A percentile compares a stretch with the other conserved stretches of the same genome.
Evolutionary conservation across 2,113 vertebrate genomes (phyloP).

Genomic region (Canis aureus): DNA sequence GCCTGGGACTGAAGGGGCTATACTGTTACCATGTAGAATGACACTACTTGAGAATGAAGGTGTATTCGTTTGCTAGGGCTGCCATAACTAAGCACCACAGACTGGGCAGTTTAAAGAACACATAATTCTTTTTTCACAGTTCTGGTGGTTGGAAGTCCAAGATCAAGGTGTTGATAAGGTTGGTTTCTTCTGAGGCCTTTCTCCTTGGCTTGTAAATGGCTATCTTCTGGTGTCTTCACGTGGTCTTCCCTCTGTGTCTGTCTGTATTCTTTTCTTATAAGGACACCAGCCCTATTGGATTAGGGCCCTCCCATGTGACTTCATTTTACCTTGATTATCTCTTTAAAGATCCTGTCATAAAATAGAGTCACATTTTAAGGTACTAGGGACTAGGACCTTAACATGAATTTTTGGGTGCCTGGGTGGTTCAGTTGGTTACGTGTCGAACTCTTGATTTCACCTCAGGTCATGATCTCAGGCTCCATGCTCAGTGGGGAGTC

Average conservation of each 20-base stretch:
- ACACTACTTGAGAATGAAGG: neutral
- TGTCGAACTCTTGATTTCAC: neutral
- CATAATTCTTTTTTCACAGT: neutral
- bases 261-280: neutral
- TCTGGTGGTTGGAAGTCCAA: neutral
- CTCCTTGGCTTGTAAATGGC: neutral
- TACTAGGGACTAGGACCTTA: neutral
- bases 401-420: neutral
- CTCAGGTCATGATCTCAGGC: neutral
- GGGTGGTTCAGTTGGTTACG: neutral
- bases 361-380: neutral
- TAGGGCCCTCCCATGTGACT: neutral
- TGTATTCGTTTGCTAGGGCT: neutral
- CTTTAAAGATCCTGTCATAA: neutral
- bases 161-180: neutral
- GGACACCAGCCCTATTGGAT: neutral
- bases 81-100: no score
- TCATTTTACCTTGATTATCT: neutral
- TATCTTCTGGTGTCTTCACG: neutral
- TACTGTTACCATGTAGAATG: rapidly evolving
- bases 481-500: neutral
- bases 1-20: neutral
- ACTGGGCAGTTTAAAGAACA: neutral
- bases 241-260: neutral
- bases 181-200: neutral